Conservation (phyloP, 2,797 vertebrate genomes). For the Avahi laniger region DNA sequence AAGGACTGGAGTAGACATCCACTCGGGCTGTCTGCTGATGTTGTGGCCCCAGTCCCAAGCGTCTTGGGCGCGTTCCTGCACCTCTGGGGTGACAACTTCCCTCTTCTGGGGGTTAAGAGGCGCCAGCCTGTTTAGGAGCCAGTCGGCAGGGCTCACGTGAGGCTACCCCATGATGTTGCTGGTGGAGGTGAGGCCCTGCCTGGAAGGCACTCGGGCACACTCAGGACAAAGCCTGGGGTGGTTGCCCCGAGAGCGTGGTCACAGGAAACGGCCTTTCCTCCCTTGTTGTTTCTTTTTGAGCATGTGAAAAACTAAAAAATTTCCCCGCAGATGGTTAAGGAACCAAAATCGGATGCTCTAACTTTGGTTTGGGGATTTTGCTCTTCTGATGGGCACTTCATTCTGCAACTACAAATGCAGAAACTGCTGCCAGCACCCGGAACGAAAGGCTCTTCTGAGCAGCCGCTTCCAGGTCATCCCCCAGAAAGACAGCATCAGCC, state of each 20-base stretch:
- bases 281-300: slow-evolving; percentile 72
- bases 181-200: neutral
- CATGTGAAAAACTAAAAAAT: slow-evolving; percentile 58
- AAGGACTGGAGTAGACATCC: neutral
- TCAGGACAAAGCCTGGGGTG: neutral
- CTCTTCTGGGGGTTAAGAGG: neutral
- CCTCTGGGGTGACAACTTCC: too few relatives aligned
- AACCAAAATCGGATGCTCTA: slow-evolving; percentile 35
- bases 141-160: neutral
- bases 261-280: slow-evolving; percentile 61
- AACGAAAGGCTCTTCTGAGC: neutral
- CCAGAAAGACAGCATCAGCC: accelerated
- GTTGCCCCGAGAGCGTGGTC: neutral
- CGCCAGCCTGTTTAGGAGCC: neutral
- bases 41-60: accelerated
- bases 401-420: slow-evolving; percentile 42
- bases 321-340: slow-evolving; percentile 63
- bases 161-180: neutral
- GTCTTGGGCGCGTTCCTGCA: accelerated
- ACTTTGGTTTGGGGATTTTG: slow-evolving; percentile 50
- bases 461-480: neutral
- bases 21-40: neutral
- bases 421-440: neutral
- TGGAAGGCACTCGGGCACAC: neutral
- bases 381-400: neutral